Percentiles rank a stretch among this genome's conserved stretches.
Evolutionary conservation across 2,888 invertebrate species (phyloP).

Genomic region (Epistrophe eligans): DNA sequence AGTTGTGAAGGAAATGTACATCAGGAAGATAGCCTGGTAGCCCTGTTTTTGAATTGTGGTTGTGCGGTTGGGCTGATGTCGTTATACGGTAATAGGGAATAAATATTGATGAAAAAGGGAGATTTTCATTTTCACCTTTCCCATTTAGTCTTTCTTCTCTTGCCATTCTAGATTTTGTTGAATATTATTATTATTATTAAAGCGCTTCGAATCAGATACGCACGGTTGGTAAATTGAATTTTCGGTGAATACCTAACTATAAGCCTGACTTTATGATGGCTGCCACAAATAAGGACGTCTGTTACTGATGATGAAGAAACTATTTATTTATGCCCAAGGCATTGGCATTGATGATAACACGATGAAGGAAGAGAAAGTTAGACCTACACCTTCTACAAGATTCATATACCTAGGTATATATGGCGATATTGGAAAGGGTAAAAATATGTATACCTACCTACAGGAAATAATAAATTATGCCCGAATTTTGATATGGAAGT

Average conservation of each 20-base stretch:
- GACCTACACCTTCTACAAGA: background rate
- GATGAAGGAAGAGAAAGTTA: background rate
- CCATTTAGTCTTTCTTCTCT: no score
- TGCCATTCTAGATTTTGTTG: background rate
- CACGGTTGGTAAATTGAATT: slow-evolving; percentile 66
- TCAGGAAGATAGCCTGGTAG: background rate
- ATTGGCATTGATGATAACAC: slow-evolving; percentile 56
- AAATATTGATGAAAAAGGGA: slow-evolving; percentile 65
- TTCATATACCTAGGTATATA: background rate
- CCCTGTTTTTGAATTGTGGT: slow-evolving; percentile 15
- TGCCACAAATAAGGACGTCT: background rate
- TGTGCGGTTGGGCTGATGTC: background rate
- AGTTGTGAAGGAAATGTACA: background rate
- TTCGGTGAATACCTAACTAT: slow-evolving; percentile 21
- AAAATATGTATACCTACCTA: background rate
- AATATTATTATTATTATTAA: slow-evolving; percentile 62
- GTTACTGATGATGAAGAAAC: slow-evolving; percentile 60
- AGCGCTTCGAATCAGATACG: slow-evolving; percentile 55
- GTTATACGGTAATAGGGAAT: slow-evolving; percentile 60
- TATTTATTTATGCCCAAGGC: slow-evolving; percentile 66
- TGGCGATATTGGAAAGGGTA: background rate
- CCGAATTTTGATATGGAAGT: background rate
- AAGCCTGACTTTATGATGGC: slow-evolving; percentile 22
- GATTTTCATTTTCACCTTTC: slow-evolving; percentile 29
- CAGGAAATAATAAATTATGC: background rate